These are phyloP conservation scores for Ichneumon xanthorius DNA, from an alignment of 2,888 invertebrate species.

Conservation along the genomic window DNA sequence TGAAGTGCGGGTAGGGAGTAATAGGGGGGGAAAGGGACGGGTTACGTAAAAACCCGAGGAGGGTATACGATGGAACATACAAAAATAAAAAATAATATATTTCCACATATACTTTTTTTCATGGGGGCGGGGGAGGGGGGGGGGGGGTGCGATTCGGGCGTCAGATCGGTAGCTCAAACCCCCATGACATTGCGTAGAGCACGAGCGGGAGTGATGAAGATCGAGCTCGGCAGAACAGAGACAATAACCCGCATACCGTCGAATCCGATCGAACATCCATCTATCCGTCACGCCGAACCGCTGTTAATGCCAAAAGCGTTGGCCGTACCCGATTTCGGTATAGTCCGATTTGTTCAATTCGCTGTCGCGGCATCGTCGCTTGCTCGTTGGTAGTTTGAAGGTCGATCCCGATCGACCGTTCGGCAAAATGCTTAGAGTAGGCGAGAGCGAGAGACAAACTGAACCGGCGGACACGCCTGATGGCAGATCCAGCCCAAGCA, in stretches of 20 bases:
- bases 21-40: no score
- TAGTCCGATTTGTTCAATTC: conserved; percentile 50
- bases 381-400: conserved; percentile 43
- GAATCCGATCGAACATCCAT: conserved; percentile 41
- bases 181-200: neutral
- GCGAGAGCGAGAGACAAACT: neutral
- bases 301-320: conserved; percentile 60
- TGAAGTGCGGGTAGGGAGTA: no score
- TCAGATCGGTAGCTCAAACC: neutral
- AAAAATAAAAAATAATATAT: no score
- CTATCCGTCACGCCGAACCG: conserved; percentile 51
- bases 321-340: conserved; percentile 49
- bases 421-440: conserved; percentile 15
- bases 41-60: no score
- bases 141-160: neutral
- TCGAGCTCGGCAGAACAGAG: neutral
- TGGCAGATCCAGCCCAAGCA: conserved; percentile 16
- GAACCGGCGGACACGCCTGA: conserved; percentile 16
- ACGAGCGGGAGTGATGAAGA: neutral
- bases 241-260: neutral
- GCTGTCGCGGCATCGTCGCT: conserved; percentile 18
- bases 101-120: no score
- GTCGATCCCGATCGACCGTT: conserved; percentile 55
- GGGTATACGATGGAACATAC: no score
- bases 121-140: neutral